Evolutionary conservation across 2,113 vertebrate species (phyloP).

Genomic region (Orientallactaga bullata): DNA sequence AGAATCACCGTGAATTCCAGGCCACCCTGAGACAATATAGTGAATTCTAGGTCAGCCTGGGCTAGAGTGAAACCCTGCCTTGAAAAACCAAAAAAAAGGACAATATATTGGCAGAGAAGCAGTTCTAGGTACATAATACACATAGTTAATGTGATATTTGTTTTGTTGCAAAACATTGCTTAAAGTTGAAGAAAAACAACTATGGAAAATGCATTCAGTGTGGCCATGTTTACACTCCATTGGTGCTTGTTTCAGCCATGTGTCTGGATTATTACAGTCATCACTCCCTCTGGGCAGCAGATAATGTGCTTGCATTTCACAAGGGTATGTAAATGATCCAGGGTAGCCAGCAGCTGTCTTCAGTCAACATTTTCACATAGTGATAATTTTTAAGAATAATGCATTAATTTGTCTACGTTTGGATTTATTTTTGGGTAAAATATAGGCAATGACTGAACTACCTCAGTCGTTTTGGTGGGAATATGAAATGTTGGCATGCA

Average conservation of each 20-base stretch:
- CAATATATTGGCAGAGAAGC: neutral
- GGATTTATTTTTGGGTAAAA: conserved; percentile 23
- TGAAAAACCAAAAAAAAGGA: too few relatives aligned
- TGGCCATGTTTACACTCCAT: neutral
- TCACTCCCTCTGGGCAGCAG: conserved; percentile 31
- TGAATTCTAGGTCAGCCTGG: too few relatives aligned
- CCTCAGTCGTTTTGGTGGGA: neutral
- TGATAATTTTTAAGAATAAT: conserved; percentile 45
- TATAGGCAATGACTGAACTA: neutral
- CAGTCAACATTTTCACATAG: conserved; percentile 23
- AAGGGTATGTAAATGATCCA: conserved; percentile 26
- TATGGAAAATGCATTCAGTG: conserved; percentile 26
- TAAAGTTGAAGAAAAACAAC: conserved; percentile 21
- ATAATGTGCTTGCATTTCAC: conserved; percentile 52
- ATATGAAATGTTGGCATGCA: neutral
- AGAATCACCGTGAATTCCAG: too few relatives aligned
- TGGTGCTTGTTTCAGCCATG: conserved; percentile 55
- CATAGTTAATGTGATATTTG: neutral
- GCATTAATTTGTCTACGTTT: neutral
- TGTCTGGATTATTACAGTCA: conserved; percentile 37
- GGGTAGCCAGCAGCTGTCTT: conserved; percentile 39
- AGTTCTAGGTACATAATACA: neutral
- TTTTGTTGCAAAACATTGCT: neutral
- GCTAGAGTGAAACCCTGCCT: too few relatives aligned
- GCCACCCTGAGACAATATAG: too few relatives aligned